A percentile compares a stretch with the other conserved stretches of the same genome.
These are phyloP conservation scores for Pomphorhynchus laevis DNA, from an alignment of 1,140 invertebrate species.

Conservation along the genomic window DNA sequence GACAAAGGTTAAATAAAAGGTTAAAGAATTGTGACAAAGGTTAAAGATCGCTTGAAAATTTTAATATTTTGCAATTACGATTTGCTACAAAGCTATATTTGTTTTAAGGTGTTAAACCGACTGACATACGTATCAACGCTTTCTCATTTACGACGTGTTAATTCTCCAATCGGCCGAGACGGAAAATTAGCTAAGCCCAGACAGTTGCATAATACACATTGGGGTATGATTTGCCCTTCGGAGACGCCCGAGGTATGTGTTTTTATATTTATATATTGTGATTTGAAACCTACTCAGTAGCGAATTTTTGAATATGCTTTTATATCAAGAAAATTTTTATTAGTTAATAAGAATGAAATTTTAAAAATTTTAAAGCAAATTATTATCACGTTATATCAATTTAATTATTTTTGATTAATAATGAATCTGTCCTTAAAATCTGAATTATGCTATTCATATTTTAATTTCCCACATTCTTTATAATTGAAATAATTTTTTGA, in stretches of 20 bases:
- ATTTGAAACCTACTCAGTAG: background rate
- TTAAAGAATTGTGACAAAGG: too few species aligned
- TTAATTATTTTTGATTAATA: constrained; percentile 1
- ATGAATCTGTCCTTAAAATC: background rate
- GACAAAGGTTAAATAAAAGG: too few species aligned
- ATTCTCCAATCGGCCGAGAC: constrained; percentile 86
- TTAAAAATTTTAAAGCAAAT: background rate
- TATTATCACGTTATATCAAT: background rate
- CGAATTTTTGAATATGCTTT: background rate
- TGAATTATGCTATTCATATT: too few species aligned
- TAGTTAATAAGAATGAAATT: background rate
- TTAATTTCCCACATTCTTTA: too few species aligned
- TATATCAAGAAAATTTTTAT: background rate
- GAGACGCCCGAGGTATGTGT: constrained; percentile 56
- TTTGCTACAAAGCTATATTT: too few species aligned
- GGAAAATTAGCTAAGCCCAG: constrained; percentile 86
- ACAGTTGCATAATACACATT: constrained; percentile 81
- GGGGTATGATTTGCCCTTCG: constrained; percentile 94
- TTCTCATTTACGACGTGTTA: constrained; percentile 72
- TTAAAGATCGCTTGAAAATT: too few species aligned
- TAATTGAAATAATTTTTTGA: too few species aligned
- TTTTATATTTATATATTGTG: background rate
- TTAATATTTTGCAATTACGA: too few species aligned
- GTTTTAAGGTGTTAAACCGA: constrained; percentile 24
- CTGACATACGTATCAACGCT: constrained; percentile 84